Conservation (phyloP, 2,113 vertebrate species). For the Halichoerus grypus region DNA sequence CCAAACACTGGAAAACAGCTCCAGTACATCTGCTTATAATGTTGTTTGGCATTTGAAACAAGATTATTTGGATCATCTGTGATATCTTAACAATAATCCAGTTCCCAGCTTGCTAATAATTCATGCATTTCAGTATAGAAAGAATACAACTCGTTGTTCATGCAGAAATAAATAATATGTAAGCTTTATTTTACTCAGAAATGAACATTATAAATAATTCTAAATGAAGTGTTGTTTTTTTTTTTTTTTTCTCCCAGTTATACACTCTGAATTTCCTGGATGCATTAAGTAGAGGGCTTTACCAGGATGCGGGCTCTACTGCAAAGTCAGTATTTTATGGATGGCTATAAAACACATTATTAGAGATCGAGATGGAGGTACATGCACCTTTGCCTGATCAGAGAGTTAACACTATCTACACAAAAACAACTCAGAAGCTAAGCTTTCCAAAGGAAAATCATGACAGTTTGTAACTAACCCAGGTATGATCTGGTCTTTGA, state of each 20-base stretch:
- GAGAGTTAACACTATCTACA: neutral
- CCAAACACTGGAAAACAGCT: conserved; percentile 38
- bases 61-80: conserved; percentile 60
- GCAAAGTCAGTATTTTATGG: conserved; percentile 23
- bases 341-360: neutral
- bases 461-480: neutral
- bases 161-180: conserved; percentile 55
- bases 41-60: conserved; percentile 63
- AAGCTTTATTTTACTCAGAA: conserved; percentile 41
- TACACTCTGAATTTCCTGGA: neutral
- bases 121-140: conserved; percentile 22
- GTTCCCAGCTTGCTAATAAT: conserved; percentile 56
- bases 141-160: conserved; percentile 51
- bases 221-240: neutral
- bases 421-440: neutral
- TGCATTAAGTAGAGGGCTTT: neutral
- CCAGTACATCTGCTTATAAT: conserved; percentile 41
- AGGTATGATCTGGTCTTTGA: neutral
- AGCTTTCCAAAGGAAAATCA: neutral
- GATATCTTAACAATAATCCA: conserved; percentile 42
- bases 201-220: conserved; percentile 31
- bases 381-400: neutral
- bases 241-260: neutral
- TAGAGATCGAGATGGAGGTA: neutral
- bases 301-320: neutral